A percentile compares a stretch with the other conserved stretches of the same genome.
phyloP scores from a whole-genome alignment of 1,140 invertebrate species.

The Uloborus diversus region DNA sequence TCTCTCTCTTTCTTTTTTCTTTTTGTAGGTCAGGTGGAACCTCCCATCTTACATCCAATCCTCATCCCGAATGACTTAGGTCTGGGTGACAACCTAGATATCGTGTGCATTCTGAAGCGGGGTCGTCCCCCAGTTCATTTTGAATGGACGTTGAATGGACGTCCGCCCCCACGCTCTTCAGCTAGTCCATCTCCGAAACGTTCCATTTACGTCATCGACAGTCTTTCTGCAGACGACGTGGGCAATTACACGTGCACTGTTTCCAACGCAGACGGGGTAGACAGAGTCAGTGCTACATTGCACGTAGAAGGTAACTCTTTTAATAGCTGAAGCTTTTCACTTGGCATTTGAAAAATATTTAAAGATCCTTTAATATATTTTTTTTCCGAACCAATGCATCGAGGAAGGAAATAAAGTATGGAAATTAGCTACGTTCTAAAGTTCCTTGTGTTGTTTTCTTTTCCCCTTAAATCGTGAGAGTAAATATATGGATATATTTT shows the following conservation, averaged over 20 bases:
- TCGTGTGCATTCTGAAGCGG: slow-evolving; percentile 23
- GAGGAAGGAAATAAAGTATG: no score
- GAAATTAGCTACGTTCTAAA: no score
- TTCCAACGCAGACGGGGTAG: slow-evolving; percentile 59
- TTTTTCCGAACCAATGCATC: no score
- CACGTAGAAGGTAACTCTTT: slow-evolving; percentile 45
- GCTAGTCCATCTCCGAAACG: neutral
- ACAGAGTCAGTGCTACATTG: slow-evolving; percentile 37
- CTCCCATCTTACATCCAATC: slow-evolving; percentile 16
- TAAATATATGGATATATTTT: no score
- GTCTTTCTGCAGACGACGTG: slow-evolving; percentile 54
- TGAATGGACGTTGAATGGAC: slow-evolving; percentile 14
- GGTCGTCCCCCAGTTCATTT: slow-evolving; percentile 11
- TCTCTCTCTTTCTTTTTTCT: no score
- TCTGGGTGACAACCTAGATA: slow-evolving; percentile 10
- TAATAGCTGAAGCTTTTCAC: no score
- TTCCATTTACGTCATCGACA: slow-evolving; percentile 12
- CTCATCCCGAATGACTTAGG: slow-evolving; percentile 5
- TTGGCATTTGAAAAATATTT: no score
- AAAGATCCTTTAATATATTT: no score
- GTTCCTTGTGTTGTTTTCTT: no score
- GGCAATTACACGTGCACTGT: slow-evolving; percentile 62
- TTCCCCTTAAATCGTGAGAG: no score
- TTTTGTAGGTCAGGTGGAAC: neutral
- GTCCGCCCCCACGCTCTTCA: neutral